Conservation (phyloP, 2,113 vertebrate species). For the Otis tarda region DNA sequence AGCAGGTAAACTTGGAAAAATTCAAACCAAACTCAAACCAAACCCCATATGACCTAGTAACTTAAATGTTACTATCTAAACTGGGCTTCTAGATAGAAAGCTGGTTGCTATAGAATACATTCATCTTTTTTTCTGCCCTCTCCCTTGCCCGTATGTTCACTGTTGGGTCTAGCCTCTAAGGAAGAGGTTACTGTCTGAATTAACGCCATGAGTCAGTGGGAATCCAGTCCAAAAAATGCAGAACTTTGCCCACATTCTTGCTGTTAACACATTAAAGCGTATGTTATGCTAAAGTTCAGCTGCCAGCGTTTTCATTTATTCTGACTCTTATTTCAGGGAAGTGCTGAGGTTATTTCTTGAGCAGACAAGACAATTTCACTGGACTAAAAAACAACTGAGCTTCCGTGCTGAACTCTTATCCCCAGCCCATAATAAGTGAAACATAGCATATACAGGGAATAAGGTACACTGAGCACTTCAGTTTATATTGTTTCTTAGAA, state of each 20-base stretch:
- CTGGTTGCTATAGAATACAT: neutral
- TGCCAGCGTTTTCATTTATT: conserved; percentile 20
- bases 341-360: neutral
- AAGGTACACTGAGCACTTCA: neutral
- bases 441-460: neutral
- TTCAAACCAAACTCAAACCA: neutral
- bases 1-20: neutral
- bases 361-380: neutral
- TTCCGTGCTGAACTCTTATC: neutral
- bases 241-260: neutral
- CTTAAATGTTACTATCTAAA: neutral
- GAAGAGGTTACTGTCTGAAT: neutral
- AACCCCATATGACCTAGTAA: neutral
- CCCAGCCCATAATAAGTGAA: neutral
- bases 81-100: neutral
- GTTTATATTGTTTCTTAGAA: neutral
- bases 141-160: neutral
- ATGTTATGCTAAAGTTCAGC: neutral
- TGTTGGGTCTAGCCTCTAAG: neutral
- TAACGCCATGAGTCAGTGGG: neutral
- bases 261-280: neutral
- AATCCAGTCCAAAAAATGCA: neutral
- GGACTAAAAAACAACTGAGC: neutral
- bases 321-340: neutral
- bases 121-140: neutral